Percentiles rank a stretch among this genome's conserved stretches.
These are phyloP conservation scores for Phytoseiulus persimilis DNA, from an alignment of 2,888 invertebrate genomes.

Conservation along the genomic window DNA sequence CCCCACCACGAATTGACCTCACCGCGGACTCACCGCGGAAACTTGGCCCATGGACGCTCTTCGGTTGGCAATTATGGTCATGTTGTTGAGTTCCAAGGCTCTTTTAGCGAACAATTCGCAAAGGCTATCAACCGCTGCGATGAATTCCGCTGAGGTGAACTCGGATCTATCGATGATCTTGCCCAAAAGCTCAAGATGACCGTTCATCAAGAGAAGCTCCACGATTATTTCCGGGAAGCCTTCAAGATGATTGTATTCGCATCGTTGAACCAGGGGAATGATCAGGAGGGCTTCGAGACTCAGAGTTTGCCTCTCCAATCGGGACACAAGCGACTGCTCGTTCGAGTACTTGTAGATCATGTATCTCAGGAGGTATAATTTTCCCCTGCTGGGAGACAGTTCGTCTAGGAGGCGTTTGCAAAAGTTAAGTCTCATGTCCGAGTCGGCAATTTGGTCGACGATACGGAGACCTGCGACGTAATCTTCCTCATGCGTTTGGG, in stretches of 20 bases:
- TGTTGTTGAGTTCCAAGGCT: slow-evolving; percentile 19
- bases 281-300: slow-evolving; percentile 11
- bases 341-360: slow-evolving; percentile 23
- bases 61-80: neutral
- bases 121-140: neutral
- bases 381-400: slow-evolving; percentile 8
- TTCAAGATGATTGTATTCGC: slow-evolving; percentile 9
- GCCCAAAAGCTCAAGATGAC: neutral
- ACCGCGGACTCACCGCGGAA: neutral
- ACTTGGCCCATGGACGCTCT: neutral
- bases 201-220: slow-evolving; percentile 31
- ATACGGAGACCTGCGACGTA: slow-evolving; percentile 21
- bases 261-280: slow-evolving; percentile 7
- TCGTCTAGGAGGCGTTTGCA: slow-evolving; percentile 8
- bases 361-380: slow-evolving; percentile 12
- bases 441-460: neutral
- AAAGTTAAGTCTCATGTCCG: neutral
- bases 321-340: neutral
- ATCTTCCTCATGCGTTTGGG: neutral
- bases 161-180: neutral
- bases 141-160: neutral
- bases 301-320: neutral
- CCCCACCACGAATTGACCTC: neutral
- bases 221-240: slow-evolving; percentile 20
- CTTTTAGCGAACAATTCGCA: slow-evolving; percentile 25